Base-by-base conservation (phyloP, 2,888 invertebrate genomes). In the Mylabris sibirica region DNA sequence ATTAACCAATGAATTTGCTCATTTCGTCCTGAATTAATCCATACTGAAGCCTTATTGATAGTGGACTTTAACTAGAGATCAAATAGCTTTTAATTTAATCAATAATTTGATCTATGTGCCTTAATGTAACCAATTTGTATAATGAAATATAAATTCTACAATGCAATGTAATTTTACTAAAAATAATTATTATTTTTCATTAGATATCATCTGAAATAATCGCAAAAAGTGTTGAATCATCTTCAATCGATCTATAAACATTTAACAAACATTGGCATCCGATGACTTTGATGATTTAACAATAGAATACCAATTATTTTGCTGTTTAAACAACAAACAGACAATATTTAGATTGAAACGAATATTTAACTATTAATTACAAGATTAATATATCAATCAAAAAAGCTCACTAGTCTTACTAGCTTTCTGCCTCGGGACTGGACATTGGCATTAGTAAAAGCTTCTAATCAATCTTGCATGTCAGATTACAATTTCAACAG, bases 1-100 rank as follows among this genome's bases (percentile, higher is more conserved):
- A 62, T 66, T 60, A 67, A 68, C 53, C 61, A 24, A 17, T 53
- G 34, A 30, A 64, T 64, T 57, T 64, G 30, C 8, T 30, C 35
- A 64, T 59, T 9, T 64, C n/a, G 34, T 2, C 14, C 59, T 22
- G 22, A 12, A 22, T 57, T 64, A 22, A 69, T 59, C 61, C 30
- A 4, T 20, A 14, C 17, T 30, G 24, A 65, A 68, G 60, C 62
- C 49, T n/a, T 60, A 65, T 66, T 65, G 69, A 64, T 35, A 59
- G 59, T 38, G 38, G 35, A 64, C 57, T 26, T 59, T 64, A 30
- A 30, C 34, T 0, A 34, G 64, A 64, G 53, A 64, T 64, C 57
- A 64, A 57, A 35, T 60, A 6, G 35, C 17, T 57, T 20, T 20
- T 53, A 60, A 30, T 64, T 30, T 6, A 64, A 20, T 64, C 61